Evolutionary conservation across 1,140 invertebrate genomes (phyloP).

Genomic region (Littorina saxatilis): DNA sequence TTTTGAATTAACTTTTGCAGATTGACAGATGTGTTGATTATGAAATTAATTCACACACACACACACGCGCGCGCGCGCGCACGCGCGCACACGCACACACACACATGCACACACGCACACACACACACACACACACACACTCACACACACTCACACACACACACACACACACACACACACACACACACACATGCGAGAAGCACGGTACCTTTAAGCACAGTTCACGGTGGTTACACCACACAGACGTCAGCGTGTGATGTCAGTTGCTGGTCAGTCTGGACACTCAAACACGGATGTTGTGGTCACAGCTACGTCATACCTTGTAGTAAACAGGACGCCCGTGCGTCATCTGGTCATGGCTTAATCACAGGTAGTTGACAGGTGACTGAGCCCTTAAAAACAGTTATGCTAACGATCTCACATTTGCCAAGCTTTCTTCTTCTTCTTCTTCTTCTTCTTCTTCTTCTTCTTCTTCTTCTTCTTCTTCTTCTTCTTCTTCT

Average conservation of each 20-base stretch:
- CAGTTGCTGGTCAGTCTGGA: background rate
- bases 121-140: constrained; percentile 4
- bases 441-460: too few relatives aligned
- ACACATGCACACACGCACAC: background rate
- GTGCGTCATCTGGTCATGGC: background rate
- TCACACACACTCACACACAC: constrained; percentile 5
- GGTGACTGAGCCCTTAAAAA: too few relatives aligned
- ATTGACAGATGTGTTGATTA: background rate
- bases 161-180: constrained; percentile 12
- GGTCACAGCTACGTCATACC: background rate
- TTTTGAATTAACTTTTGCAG: background rate
- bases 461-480: too few relatives aligned
- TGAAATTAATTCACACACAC: background rate
- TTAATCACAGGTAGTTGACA: background rate
- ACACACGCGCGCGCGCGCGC: background rate
- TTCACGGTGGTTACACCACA: background rate
- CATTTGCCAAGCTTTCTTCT: too few relatives aligned
- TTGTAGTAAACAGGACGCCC: background rate
- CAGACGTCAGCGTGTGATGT: background rate
- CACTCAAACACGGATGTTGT: background rate
- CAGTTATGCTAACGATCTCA: too few relatives aligned
- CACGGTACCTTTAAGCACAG: background rate
- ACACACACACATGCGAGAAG: background rate
- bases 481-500: too few relatives aligned
- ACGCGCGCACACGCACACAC: background rate